These are phyloP conservation scores for Teleiodes luculella DNA, from an alignment of 2,888 invertebrate species.

Conservation along the genomic window DNA sequence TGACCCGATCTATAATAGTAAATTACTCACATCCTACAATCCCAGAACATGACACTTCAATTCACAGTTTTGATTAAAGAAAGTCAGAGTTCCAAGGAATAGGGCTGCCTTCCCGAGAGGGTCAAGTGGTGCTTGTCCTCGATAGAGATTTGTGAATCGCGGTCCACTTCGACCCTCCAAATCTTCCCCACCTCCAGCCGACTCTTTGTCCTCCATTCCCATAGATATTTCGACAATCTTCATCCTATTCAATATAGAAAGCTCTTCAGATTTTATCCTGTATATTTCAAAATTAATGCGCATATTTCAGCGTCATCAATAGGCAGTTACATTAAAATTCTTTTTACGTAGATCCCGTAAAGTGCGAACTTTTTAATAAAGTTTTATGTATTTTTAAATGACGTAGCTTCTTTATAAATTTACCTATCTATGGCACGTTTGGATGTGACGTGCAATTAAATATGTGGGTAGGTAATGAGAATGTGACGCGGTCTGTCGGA, in stretches of 20 bases:
- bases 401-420: too few species aligned
- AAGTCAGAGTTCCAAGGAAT: conserved; percentile 32
- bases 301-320: conserved; percentile 11
- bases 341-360: conserved; percentile 1
- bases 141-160: conserved; percentile 61
- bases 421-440: too few species aligned
- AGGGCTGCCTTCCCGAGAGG: conserved; percentile 39
- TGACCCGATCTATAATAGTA: not conserved
- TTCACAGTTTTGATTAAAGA: conserved; percentile 32
- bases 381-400: too few species aligned
- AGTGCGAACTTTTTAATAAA: not conserved
- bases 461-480: conserved; percentile 7
- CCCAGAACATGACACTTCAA: conserved; percentile 16
- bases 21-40: not conserved
- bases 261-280: conserved; percentile 7
- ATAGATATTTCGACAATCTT: conserved; percentile 31
- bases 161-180: conserved; percentile 52
- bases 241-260: conserved; percentile 16
- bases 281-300: conserved; percentile 10
- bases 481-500: conserved; percentile 27
- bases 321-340: conserved; percentile 8
- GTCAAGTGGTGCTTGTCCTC: conserved; percentile 62
- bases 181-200: conserved; percentile 36
- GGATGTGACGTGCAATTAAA: too few species aligned
- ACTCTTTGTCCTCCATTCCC: conserved; percentile 39